phyloP scores from a whole-genome alignment of 1,140 invertebrate genomes.

The Tribolium castaneum region DNA sequence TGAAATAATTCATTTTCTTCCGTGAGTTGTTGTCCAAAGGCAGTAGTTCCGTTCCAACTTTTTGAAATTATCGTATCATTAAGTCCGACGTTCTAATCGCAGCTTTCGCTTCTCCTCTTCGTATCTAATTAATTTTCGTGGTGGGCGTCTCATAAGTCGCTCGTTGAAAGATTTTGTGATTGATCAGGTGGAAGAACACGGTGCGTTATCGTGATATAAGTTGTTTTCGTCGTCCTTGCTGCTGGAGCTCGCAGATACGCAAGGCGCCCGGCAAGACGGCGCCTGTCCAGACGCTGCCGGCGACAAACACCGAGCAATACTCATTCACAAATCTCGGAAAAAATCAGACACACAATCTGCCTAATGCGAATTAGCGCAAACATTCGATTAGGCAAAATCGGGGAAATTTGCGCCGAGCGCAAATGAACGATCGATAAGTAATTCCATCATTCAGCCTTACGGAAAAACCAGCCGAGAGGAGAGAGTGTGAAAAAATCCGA shows the following conservation, averaged over 20 bases:
- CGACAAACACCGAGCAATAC: constrained; percentile 31
- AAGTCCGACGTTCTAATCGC: background rate
- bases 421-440: background rate
- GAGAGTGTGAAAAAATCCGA: background rate
- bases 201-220: constrained; percentile 43
- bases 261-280: constrained; percentile 45
- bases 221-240: constrained; percentile 41
- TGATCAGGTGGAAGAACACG: constrained; percentile 38
- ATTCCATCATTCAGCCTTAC: background rate
- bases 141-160: background rate
- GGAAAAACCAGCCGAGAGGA: background rate
- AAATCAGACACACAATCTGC: background rate
- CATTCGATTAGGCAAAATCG: background rate
- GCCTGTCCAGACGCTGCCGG: constrained; percentile 41
- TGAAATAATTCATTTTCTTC: background rate
- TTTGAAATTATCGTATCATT: background rate
- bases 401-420: background rate
- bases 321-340: constrained; percentile 9
- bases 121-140: background rate
- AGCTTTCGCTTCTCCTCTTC: background rate
- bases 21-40: background rate
- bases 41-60: background rate
- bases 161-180: constrained; percentile 7
- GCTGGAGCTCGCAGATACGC: background rate
- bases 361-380: background rate